Conservation (phyloP, 2,113 vertebrate genomes). For the Mastomys coucha region DNA sequence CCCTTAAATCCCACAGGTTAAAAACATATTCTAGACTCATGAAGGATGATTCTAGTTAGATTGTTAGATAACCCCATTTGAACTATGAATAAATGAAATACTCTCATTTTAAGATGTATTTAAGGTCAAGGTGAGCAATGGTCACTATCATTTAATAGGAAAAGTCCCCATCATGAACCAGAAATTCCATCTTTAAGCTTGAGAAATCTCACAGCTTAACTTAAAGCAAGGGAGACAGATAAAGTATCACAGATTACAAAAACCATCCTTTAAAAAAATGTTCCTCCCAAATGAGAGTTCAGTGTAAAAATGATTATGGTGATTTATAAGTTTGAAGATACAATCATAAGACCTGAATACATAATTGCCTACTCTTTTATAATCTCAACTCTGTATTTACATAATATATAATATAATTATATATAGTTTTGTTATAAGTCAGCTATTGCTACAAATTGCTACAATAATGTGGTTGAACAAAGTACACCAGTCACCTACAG, state of each 20-base stretch:
- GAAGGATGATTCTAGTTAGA: background rate
- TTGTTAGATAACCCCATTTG: background rate
- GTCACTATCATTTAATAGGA: background rate
- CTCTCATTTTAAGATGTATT: background rate
- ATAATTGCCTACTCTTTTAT: background rate
- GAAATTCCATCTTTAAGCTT: background rate
- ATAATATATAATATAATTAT: background rate
- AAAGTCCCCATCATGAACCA: background rate
- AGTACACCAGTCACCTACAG: background rate
- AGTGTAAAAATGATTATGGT: background rate
- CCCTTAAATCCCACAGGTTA: background rate
- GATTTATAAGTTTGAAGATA: conserved; percentile 29
- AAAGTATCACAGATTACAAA: background rate
- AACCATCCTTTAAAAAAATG: background rate
- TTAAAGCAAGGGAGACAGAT: background rate
- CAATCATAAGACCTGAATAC: background rate
- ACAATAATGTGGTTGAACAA: background rate
- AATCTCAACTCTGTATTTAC: background rate
- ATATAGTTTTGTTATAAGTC: background rate
- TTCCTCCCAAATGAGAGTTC: background rate
- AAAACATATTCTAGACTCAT: background rate
- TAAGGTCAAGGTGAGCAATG: background rate
- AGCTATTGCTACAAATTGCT: background rate
- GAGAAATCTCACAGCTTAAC: background rate
- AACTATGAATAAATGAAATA: background rate